Evolutionary conservation across 1,140 invertebrate genomes (phyloP).

Genomic region (Drosophila leontia): DNA sequence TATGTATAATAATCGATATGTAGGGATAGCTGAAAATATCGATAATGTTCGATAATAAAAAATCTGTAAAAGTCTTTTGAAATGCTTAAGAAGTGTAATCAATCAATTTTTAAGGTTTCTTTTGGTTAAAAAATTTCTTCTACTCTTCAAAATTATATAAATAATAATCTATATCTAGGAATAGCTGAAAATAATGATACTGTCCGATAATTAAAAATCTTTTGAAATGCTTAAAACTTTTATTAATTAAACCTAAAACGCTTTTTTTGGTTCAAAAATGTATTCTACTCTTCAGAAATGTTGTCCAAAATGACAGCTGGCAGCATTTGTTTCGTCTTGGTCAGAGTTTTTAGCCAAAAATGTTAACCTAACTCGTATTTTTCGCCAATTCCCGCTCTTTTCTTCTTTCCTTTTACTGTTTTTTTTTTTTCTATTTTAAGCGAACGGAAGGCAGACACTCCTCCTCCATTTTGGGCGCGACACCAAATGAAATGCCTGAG

Average conservation of each 20-base stretch:
- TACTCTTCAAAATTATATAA: too few species aligned
- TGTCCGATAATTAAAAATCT: too few species aligned
- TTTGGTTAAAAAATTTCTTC: too few species aligned
- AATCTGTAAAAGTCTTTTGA: too few species aligned
- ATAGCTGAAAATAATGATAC: too few species aligned
- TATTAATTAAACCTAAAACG: not conserved
- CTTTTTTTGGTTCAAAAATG: not conserved
- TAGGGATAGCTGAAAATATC: too few species aligned
- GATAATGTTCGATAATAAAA: too few species aligned
- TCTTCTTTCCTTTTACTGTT: conserved; percentile 5
- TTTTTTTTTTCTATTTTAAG: conserved; percentile 27
- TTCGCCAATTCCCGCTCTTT: conserved; percentile 7
- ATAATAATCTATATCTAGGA: too few species aligned
- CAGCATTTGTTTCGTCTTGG: conserved; percentile 1
- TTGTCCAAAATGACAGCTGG: not conserved
- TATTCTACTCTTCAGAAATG: not conserved
- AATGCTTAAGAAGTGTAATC: too few species aligned
- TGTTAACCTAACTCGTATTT: conserved; percentile 22
- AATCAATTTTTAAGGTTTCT: too few species aligned
- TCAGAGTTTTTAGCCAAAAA: conserved; percentile 15
- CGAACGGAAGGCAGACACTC: conserved; percentile 26
- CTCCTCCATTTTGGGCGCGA: conserved; percentile 33
- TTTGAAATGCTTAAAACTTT: not conserved
- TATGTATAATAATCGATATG: too few species aligned
- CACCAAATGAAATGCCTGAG: conserved; percentile 76